Evolutionary conservation across 2,888 invertebrate species (phyloP), one percentile per base, ranked within the genome.

Genomic region (Liposcelis brunnea): DNA sequence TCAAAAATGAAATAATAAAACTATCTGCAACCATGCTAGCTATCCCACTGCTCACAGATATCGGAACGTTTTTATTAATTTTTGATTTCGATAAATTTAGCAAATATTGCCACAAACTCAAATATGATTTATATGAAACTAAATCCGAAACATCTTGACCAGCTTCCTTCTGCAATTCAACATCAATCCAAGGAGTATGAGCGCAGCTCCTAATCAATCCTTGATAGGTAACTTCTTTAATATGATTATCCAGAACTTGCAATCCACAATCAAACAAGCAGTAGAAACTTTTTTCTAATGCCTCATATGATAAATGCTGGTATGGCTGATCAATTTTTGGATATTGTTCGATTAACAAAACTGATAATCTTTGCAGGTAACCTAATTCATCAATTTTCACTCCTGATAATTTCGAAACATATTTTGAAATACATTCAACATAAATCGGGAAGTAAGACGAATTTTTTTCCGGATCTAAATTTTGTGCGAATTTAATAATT

Each of bases 151-250:
- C 40, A 6, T 19, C 15, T 18, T n/a, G 12, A 10, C 21, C 40
- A 6, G 16, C 19, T 18, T 40, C 19, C 21, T 40, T 21, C 6
- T 19, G 15, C 4, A 40, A 6, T 18, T 40, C 19, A 5, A 40
- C 40, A 11, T 40, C 40, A 11, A 19, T 21, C 12, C 12, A n/a
- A 14, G 21, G 15, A 18, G 40, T 16, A 11, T 40, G 21, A 19
- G 40, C 40, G 19, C 40, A 40, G 19, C 5, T 19, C n/a, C 40
- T 7, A 19, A 40, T 40, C 12, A 40, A 19, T 15, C 40, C 19
- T 11, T 40, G 40, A 40, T 40, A 40, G 10, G 16, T 6, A 6
- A 40, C 16, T 35, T 15, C 35, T 4, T 16, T 14, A 10, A 35
- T 10, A 10, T 35, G 35, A 15, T 14, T 35, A 15, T 35, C 35